Conservation (phyloP, 2,113 vertebrate genomes). For the Neogale vison region DNA sequence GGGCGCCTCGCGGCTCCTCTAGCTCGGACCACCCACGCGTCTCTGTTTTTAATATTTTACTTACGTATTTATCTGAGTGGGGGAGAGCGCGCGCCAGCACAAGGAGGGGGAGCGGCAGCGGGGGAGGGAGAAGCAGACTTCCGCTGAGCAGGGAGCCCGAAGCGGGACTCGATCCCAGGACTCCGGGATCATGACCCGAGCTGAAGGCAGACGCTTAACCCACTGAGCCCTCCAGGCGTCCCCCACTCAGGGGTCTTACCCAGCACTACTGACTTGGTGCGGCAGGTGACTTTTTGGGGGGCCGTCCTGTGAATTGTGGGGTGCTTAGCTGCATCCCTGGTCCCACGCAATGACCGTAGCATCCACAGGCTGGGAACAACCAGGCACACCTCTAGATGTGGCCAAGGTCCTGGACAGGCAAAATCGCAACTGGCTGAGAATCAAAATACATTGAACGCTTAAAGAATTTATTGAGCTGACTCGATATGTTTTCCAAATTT, state of each 20-base stretch:
- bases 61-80: neutral
- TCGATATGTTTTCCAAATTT: rapidly evolving
- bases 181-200: neutral
- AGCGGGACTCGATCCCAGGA: neutral
- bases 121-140: neutral
- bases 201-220: neutral
- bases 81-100: neutral
- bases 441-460: neutral
- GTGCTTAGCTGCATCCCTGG: too few relatives aligned
- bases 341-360: too few relatives aligned
- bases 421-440: neutral
- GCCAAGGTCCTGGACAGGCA: rapidly evolving
- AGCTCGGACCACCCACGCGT: neutral
- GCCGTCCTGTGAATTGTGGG: too few relatives aligned
- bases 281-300: neutral
- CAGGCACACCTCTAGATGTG: neutral
- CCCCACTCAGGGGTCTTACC: neutral
- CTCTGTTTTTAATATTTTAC: neutral
- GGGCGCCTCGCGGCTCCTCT: rapidly evolving
- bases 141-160: neutral
- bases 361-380: too few relatives aligned
- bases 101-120: neutral
- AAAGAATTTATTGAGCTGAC: neutral
- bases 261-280: rapidly evolving
- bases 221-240: neutral